phyloP scores from a whole-genome alignment of 1,140 invertebrate species.

The Zaprionus africanus region DNA sequence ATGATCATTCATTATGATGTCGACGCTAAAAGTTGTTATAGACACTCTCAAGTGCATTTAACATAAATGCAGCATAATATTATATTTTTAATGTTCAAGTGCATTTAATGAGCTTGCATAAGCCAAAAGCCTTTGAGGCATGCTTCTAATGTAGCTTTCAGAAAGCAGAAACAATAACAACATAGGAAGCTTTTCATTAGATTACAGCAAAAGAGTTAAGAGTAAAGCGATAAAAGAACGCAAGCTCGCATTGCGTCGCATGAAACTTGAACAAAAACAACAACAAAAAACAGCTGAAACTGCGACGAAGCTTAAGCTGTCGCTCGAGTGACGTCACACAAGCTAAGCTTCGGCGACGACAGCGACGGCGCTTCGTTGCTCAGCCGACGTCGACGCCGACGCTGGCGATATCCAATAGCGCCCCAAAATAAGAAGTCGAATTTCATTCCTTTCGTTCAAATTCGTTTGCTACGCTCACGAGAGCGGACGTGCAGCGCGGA shows the following conservation, averaged over 20 bases:
- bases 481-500: conserved; percentile 83
- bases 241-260: conserved; percentile 16
- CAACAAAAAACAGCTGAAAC: conserved; percentile 16
- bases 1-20: conserved; percentile 20
- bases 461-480: conserved; percentile 83
- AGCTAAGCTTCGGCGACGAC: conserved; percentile 35
- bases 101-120: conserved; percentile 30
- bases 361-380: neutral
- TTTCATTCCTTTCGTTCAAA: conserved; percentile 83
- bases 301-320: conserved; percentile 40
- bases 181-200: conserved; percentile 44
- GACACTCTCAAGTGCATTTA: neutral
- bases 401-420: conserved; percentile 69
- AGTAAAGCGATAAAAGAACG: conserved; percentile 54
- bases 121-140: conserved; percentile 5
- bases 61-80: conserved; percentile 6
- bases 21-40: conserved; percentile 1
- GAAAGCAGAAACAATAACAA: conserved; percentile 30
- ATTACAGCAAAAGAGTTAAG: conserved; percentile 45
- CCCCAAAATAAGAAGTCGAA: conserved; percentile 82
- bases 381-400: neutral
- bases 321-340: conserved; percentile 70
- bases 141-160: conserved; percentile 45
- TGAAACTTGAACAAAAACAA: conserved; percentile 35
- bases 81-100: neutral